phyloP scores from a whole-genome alignment of 1,140 invertebrate genomes.

The Vollenhovia emeryi region DNA sequence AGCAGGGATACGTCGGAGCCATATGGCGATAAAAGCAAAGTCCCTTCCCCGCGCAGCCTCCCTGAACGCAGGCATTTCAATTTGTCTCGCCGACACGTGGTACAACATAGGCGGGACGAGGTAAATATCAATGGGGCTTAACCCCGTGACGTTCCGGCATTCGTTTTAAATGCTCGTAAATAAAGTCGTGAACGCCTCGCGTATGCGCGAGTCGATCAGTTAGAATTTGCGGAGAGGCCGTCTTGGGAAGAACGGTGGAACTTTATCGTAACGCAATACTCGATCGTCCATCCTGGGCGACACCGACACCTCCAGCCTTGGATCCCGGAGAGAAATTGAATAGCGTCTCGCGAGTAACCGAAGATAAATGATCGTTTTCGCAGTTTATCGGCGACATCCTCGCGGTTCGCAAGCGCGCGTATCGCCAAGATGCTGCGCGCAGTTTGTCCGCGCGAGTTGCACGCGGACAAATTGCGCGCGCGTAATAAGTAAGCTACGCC shows the following conservation, averaged over 20 bases:
- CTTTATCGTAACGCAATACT: not conserved
- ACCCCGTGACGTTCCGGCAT: not conserved
- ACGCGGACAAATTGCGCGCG: not conserved
- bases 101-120: not conserved
- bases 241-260: not conserved
- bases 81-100: not conserved
- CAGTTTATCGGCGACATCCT: not conserved
- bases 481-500: not conserved
- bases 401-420: not conserved
- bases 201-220: not conserved
- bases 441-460: not conserved
- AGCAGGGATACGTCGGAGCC: not conserved
- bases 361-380: slow-evolving; percentile 28
- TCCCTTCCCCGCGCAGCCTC: not conserved
- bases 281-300: not conserved
- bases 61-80: slow-evolving; percentile 25
- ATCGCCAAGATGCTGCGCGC: not conserved
- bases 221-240: not conserved
- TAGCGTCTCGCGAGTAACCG: not conserved
- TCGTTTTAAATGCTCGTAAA: slow-evolving; percentile 31
- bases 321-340: slow-evolving; percentile 9
- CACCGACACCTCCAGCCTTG: not conserved
- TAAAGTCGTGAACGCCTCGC: slow-evolving; percentile 7
- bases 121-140: not conserved
- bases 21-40: not conserved